Base-by-base conservation (phyloP, 2,797 vertebrate genomes). In the Cichlasoma orientale region DNA sequence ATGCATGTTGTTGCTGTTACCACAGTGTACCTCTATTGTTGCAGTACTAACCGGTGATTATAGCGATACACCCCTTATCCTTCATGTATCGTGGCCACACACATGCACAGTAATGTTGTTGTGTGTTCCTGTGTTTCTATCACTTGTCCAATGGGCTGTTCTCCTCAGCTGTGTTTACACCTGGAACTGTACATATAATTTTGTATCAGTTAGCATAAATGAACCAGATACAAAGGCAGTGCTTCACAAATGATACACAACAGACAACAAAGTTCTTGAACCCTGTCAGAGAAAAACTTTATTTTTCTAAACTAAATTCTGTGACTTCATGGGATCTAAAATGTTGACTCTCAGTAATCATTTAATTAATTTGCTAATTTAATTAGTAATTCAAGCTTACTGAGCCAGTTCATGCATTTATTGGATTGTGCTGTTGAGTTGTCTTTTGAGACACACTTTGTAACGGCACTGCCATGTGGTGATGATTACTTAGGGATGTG, bases 101-200 rank as follows among this genome's bases (percentile, higher is more conserved):
- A 50, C 72, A 31, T 7, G 16, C 61, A 68, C 27, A 44, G 55
- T 31, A 57, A 47, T 58, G 55, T 50, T 7, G 13, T 58, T 74
- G 16, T 4, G 2, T 50, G 25, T 7, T 73, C 72, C 41, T 31
- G 27, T 58, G 5, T 47, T 73, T 56, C 56, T 44, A 13, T 11
- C 19, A 21, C 47, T 73, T 47, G 27, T 31, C 72, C 57, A 47
- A 50, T 73, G 38, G 55, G 25, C 72, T 58, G 14, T 33, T 47
- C 41, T 50, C 71, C 38, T 19, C 72, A 74, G 44, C 63, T 68
- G 41, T 68, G 63, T 50, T 68, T 50, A 50, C 63, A 68, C 41
- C 63, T 29, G 41, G 41, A 10, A n/a, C 5, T 8, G 18, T n/a
- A 50, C 47, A n/a, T 68, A n/a, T 50, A 18, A 50, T 8, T 68